These are phyloP conservation scores for Idaea biselata DNA, from an alignment of 2,888 invertebrate genomes.

Conservation along the genomic window DNA sequence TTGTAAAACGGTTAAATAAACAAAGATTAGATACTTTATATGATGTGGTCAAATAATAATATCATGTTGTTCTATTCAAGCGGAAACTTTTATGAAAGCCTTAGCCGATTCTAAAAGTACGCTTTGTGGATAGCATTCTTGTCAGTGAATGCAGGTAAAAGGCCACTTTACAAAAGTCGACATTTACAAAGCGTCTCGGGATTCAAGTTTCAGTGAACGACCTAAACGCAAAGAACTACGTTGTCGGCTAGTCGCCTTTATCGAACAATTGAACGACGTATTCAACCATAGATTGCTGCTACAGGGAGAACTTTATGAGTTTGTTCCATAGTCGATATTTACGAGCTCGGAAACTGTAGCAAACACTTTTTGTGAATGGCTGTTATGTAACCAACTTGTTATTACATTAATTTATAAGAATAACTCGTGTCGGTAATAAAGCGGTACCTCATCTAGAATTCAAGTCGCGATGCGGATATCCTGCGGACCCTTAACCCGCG, in stretches of 20 bases:
- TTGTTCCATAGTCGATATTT: constrained; percentile 4
- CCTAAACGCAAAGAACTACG: constrained; percentile 46
- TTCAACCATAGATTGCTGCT: constrained; percentile 25
- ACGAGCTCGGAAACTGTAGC: background rate
- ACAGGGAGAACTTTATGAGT: constrained; percentile 18
- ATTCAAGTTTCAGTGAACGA: constrained; percentile 48
- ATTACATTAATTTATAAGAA: constrained; percentile 25
- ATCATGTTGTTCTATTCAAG: background rate
- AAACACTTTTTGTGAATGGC: background rate
- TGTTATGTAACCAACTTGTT: constrained; percentile 6
- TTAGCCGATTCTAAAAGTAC: constrained; percentile 24
- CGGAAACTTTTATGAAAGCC: background rate
- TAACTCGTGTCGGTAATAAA: constrained; percentile 9
- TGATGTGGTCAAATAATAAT: background rate
- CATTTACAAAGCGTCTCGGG: constrained; percentile 49
- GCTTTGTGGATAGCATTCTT: constrained; percentile 27
- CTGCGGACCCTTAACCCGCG: constrained; percentile 72
- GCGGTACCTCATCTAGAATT: constrained; percentile 70
- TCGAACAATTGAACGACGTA: constrained; percentile 44
- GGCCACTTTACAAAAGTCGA: constrained; percentile 44
- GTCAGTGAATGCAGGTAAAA: constrained; percentile 40
- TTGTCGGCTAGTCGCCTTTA: constrained; percentile 48
- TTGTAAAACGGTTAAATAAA: constrained; percentile 7
- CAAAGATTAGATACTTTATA: constrained; percentile 15
- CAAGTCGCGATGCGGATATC: constrained; percentile 69